phyloP scores from a whole-genome alignment of 2,113 vertebrate genomes.

The Labeo rohita region DNA sequence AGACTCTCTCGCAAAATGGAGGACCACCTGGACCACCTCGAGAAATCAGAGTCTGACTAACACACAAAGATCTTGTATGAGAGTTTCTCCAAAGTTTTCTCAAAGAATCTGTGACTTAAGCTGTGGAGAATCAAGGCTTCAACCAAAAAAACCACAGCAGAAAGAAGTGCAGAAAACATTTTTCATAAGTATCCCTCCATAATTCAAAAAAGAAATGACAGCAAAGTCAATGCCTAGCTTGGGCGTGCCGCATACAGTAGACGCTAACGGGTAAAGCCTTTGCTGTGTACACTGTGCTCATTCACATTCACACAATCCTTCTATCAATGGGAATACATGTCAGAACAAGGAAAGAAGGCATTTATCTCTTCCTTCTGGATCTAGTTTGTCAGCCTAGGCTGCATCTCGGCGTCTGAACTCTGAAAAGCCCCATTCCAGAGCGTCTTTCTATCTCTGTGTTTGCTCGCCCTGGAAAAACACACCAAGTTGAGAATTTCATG shows the following conservation, averaged over 20 bases:
- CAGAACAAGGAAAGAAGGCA: constrained; percentile 65
- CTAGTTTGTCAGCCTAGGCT: constrained; percentile 25
- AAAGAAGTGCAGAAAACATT: background rate
- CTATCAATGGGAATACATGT: constrained; percentile 57
- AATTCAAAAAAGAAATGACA: constrained; percentile 28
- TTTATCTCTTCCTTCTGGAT: constrained; percentile 36
- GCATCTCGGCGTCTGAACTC: background rate
- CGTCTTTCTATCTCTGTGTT: constrained; percentile 33
- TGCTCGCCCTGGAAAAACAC: constrained; percentile 51
- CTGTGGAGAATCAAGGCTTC: constrained; percentile 22
- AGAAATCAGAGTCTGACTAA: constrained; percentile 10
- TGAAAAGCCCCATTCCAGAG: constrained; percentile 15
- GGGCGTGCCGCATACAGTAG: constrained; percentile 5
- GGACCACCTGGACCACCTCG: constrained; percentile 24
- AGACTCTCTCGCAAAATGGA: background rate
- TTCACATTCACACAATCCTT: constrained; percentile 39
- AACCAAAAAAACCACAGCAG: constrained; percentile 34
- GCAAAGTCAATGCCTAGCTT: constrained; percentile 20
- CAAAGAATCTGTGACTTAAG: constrained; percentile 25
- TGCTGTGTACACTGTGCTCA: constrained; percentile 37
- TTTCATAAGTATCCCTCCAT: constrained; percentile 25
- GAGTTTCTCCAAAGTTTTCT: background rate
- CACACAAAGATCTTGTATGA: background rate
- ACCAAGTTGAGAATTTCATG: constrained; percentile 39
- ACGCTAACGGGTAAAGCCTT: constrained; percentile 8